Percentiles rank a stretch among this genome's conserved stretches.
phyloP scores from a whole-genome alignment of 2,797 vertebrate genomes.

The Paramormyrops hopkinsi region DNA sequence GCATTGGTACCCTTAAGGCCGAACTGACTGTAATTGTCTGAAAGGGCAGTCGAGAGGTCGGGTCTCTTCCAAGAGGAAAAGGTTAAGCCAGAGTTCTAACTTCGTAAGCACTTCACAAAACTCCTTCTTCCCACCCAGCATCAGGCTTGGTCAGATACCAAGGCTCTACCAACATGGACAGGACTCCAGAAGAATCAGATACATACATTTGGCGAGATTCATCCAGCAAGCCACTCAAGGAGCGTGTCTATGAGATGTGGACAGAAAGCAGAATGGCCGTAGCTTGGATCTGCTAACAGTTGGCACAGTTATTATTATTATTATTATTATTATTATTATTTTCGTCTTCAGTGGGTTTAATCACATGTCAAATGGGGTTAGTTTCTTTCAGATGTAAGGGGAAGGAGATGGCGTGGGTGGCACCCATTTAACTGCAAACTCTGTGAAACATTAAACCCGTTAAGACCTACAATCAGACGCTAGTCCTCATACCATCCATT shows the following conservation, averaged over 20 bases:
- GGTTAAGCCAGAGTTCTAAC: not conserved
- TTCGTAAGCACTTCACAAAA: not conserved
- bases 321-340: constrained; percentile 4
- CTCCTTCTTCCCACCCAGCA: not conserved
- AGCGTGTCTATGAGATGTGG: too few relatives aligned
- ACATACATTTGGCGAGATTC: not conserved
- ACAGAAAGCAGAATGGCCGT: not conserved
- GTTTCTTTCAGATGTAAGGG: not conserved
- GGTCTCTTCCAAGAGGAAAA: not conserved
- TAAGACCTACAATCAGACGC: not conserved
- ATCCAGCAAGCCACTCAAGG: not conserved
- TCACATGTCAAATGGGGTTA: not conserved
- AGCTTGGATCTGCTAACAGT: not conserved
- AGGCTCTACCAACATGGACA: not conserved
- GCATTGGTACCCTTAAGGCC: not conserved
- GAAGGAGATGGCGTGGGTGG: not conserved
- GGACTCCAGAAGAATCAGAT: not conserved
- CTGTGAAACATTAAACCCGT: not conserved
- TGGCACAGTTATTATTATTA: not conserved
- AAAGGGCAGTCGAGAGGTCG: not conserved
- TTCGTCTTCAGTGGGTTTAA: not conserved
- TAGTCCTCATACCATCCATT: not conserved
- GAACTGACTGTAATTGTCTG: not conserved
- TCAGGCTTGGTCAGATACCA: not conserved
- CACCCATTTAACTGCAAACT: not conserved